A percentile compares a stretch with the other conserved stretches of the same genome.
Conservation (phyloP, 2,113 vertebrate genomes). For the Marmota monax region DNA sequence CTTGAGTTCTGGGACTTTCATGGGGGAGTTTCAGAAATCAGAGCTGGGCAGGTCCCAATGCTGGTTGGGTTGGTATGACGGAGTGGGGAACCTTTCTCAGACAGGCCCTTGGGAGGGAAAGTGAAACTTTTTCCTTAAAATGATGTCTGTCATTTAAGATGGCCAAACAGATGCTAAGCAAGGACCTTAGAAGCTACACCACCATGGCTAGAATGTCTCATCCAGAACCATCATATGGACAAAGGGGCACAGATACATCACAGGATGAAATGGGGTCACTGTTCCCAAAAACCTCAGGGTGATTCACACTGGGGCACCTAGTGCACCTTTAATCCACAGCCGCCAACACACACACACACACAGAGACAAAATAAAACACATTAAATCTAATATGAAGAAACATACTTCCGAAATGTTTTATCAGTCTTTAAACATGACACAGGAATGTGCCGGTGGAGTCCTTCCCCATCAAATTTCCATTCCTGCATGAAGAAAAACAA, state of each 20-base stretch:
- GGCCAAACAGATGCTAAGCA: too few species aligned
- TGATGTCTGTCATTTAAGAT: too few species aligned
- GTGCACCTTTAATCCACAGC: not conserved
- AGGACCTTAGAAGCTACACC: too few species aligned
- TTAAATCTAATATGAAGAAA: slow-evolving; percentile 63
- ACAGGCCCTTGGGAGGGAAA: too few species aligned
- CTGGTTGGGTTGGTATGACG: too few species aligned
- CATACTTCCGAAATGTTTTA: slow-evolving; percentile 88
- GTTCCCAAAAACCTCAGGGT: not conserved
- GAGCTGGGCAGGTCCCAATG: too few species aligned
- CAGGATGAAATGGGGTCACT: not conserved
- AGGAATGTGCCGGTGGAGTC: slow-evolving; percentile 76
- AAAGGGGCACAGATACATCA: not conserved
- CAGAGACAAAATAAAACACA: not conserved
- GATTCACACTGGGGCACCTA: not conserved
- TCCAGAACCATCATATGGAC: not conserved
- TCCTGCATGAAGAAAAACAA: slow-evolving; percentile 81
- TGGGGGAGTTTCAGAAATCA: too few species aligned
- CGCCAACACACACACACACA: not conserved
- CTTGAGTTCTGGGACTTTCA: too few species aligned
- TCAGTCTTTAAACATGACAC: slow-evolving; percentile 84
- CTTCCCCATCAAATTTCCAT: slow-evolving; percentile 79
- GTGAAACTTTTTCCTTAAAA: too few species aligned
- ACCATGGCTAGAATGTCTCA: not conserved
- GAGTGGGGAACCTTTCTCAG: too few species aligned